Evolutionary conservation across 53 echinoderm and acorn worm species (phyloP), one percentile per base, ranked within the genome.

Genomic region (Holothuria leucospilota): DNA sequence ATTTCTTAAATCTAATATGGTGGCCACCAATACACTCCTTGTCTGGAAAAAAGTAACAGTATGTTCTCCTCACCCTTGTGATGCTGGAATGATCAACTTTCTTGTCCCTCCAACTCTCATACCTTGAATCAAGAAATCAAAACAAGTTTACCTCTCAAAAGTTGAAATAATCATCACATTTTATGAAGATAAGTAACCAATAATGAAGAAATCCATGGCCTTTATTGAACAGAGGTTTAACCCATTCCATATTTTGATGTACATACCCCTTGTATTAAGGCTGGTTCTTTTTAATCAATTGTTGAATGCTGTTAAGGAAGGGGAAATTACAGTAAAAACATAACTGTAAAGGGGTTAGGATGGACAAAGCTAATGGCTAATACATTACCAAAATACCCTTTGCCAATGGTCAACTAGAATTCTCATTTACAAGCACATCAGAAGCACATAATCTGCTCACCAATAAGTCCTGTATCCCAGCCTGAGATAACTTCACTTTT

Each of bases 101-200:
- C 96, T 79, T 67, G 92, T 92, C 51, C 96, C 96, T 75, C 96
- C 96, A 59, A 96, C 83, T 85, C 92, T 94, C 96, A 96, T 96
- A 20, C 96, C 96, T 96, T 77, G 27, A 0, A 41, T 68, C 11
- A 75, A 11, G 82, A 75, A 53, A 74, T 60, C 39, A 20, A 21
- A 71, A 38, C 42, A 18, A 41, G 2, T 11, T 71, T n/a, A 8
- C 5, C 18, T 28, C n/a, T 68, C 18, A 29, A 4, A 25, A 29
- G 14, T 68, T 15, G 6, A 15, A 29, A 68, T 23, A 28, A 68
- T 29, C n/a, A 8, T 12, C 12, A 20, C 2, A 11, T 64, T 64
- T 64, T 12, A 8, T 28, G 28, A 64, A 20, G 65, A 64, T 64
- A 64, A 64, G 28, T 20, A 64, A 10, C 20, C 65, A 64, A 46